Conservation (phyloP, 2,888 invertebrate species). For the Drosophila atripex region DNA sequence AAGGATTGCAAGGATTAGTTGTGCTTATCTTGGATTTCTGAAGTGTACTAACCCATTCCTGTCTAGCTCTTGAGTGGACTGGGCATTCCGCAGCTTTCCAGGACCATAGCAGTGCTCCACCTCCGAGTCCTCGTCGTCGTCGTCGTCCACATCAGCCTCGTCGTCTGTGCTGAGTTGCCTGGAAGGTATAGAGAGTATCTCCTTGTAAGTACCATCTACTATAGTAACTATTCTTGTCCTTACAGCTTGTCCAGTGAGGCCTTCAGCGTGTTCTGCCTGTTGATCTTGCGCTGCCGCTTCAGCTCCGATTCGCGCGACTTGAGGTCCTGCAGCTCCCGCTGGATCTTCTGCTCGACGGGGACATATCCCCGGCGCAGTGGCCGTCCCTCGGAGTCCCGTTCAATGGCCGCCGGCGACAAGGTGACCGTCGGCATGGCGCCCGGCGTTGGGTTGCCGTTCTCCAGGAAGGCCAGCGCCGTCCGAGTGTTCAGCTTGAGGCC, state of each 20-base stretch:
- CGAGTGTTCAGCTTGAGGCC: slow-evolving; percentile 61
- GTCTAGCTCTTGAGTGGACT: slow-evolving; percentile 89
- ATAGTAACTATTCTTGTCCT: background rate
- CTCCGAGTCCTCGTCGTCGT: slow-evolving; percentile 87
- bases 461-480: slow-evolving; percentile 61
- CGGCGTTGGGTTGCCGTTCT: slow-evolving; percentile 38
- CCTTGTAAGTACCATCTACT: background rate
- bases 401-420: slow-evolving; percentile 84
- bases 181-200: background rate
- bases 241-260: slow-evolving; percentile 86
- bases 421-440: slow-evolving; percentile 57
- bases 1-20: background rate
- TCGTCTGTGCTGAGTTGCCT: slow-evolving; percentile 85
- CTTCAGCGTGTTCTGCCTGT: slow-evolving; percentile 87
- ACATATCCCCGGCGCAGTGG: slow-evolving; percentile 90
- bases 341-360: slow-evolving; percentile 94
- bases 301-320: slow-evolving; percentile 92
- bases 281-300: slow-evolving; percentile 87
- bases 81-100: slow-evolving; percentile 87
- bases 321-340: slow-evolving; percentile 93
- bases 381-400: slow-evolving; percentile 86
- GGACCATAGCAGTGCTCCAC: slow-evolving; percentile 87
- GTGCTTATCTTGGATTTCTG: no score
- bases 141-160: slow-evolving; percentile 85
- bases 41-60: slow-evolving; percentile 80